phyloP scores from a whole-genome alignment of 2,888 invertebrate genomes.

The Oligia latruncula region DNA sequence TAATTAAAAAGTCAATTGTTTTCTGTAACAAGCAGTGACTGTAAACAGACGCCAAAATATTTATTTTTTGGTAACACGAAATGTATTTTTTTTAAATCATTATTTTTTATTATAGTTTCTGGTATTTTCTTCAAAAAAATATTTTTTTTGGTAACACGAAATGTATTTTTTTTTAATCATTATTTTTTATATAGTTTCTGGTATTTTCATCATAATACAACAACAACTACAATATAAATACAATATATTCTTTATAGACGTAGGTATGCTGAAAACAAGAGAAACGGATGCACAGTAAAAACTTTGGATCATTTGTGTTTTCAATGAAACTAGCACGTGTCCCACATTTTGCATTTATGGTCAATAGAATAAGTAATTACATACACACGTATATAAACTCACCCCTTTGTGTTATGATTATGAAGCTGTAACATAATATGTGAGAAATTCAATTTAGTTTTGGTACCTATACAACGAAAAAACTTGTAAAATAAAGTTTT shows the following conservation, averaged over 20 bases:
- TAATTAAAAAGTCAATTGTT: no score
- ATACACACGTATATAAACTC: neutral
- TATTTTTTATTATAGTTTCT: no score
- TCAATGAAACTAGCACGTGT: neutral
- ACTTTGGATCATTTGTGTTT: neutral
- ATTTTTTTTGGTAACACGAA: no score
- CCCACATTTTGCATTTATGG: neutral
- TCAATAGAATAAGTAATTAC: constrained; percentile 1
- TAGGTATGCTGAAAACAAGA: neutral
- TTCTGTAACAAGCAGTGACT: no score
- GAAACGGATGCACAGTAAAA: neutral
- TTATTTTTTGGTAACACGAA: no score
- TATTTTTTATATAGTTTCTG: no score
- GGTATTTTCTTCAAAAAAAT: neutral
- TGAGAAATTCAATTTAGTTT: neutral
- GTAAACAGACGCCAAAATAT: no score
- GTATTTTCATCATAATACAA: neutral
- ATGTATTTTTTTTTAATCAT: no score
- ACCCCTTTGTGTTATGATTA: neutral
- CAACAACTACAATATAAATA: no score
- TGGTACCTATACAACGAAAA: neutral
- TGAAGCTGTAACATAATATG: neutral
- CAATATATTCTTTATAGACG: neutral
- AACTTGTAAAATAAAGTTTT: neutral
- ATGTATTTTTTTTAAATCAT: no score